Evolutionary conservation across 1,140 invertebrate species (phyloP), one percentile per base, ranked within the genome.

Genomic region (Pseudachorutes palmiensis): DNA sequence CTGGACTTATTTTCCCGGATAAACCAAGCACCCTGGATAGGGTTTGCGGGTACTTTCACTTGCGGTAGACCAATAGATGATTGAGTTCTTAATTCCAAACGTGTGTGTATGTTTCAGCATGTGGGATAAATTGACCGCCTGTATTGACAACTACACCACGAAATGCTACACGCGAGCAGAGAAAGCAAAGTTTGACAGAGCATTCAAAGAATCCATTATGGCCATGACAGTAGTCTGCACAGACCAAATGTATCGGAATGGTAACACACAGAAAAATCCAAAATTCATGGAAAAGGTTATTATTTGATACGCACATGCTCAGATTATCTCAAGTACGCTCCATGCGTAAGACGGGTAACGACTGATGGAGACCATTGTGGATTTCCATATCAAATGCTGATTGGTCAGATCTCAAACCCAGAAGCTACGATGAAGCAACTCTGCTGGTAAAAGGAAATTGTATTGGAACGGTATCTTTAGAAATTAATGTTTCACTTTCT

Each of bases 21-120:
- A 71, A 58, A 33, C 48, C 63, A 24, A 60, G 22, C 16, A 26
- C 69, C 19, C 64, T 74, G 1, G 51, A 71, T 14, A 26, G 49
- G 58, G 70, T 71, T n/a, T 74, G 72, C 68, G 68, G 67, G 72
- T 73, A 36, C n/a, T n/a, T n/a, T n/a, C n/a, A n/a, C n/a, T n/a
- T n/a, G n/a, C n/a, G n/a, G n/a, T n/a, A n/a, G n/a, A n/a, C n/a
- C n/a, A n/a, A n/a, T n/a, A n/a, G n/a, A n/a, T n/a, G n/a, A n/a
- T n/a, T n/a, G n/a, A n/a, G n/a, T n/a, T n/a, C n/a, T n/a, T n/a
- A n/a, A n/a, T n/a, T n/a, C n/a, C n/a, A n/a, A n/a, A n/a, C n/a
- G n/a, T n/a, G n/a, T n/a, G n/a, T n/a, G n/a, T n/a, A n/a, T 62
- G 51, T 65, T 36, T 29, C 41, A 71, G 70, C 3, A 65, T 64